Conservation (phyloP, 53 echinoderm and acorn worm genomes). For the Paracentrotus lividus region DNA sequence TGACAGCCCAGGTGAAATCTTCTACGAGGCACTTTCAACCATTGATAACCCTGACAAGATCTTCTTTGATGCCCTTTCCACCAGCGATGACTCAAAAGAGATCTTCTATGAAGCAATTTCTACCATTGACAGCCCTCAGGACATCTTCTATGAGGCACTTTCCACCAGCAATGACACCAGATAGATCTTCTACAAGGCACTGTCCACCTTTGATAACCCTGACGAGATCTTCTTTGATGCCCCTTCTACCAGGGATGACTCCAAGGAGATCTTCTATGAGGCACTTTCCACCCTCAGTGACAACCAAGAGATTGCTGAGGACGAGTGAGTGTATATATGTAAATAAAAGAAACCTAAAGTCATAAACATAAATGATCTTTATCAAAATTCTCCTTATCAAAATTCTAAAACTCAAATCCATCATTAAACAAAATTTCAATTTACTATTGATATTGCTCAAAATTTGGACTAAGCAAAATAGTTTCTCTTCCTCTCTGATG, state of each 20-base stretch:
- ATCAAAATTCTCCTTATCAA: too few species aligned
- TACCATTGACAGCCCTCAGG: not conserved
- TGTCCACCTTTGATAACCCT: not conserved
- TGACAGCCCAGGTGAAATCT: too few species aligned
- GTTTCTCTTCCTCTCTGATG: not conserved
- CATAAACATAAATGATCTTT: not conserved
- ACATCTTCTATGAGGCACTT: slow-evolving; percentile 9
- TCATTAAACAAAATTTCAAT: too few species aligned
- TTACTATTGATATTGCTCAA: not conserved
- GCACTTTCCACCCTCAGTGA: not conserved
- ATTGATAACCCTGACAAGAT: not conserved
- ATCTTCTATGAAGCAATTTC: not conserved
- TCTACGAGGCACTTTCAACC: not conserved
- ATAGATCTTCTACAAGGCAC: not conserved
- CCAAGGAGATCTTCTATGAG: not conserved
- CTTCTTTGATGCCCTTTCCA: slow-evolving; percentile 9
- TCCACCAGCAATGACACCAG: not conserved
- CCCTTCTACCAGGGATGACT: not conserved
- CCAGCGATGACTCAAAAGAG: not conserved
- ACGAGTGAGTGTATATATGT: not conserved
- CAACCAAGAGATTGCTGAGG: not conserved
- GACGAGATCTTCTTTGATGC: not conserved
- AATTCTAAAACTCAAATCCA: too few species aligned
- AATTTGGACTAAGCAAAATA: not conserved
- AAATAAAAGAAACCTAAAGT: too few species aligned